Conservation (phyloP, 2,888 invertebrate genomes). For the Drosophila cognata region DNA sequence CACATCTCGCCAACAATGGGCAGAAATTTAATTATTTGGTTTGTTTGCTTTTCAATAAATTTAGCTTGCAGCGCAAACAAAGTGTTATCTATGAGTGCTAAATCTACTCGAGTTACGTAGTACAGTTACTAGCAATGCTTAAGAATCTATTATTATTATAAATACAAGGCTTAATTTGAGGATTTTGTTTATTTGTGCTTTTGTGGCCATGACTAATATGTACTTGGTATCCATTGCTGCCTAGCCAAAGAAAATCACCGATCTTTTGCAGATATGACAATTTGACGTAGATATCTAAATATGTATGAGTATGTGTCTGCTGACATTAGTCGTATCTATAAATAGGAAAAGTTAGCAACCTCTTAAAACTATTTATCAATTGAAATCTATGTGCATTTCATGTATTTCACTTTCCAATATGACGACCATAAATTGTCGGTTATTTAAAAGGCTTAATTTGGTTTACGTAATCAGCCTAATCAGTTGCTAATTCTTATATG, state of each 20-base stretch:
- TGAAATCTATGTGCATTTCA: not conserved
- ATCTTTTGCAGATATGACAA: constrained; percentile 29
- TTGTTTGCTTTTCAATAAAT: constrained; percentile 12
- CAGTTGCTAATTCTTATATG: constrained; percentile 3
- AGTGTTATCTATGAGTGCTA: constrained; percentile 36
- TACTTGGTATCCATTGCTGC: constrained; percentile 6
- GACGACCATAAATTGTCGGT: constrained; percentile 2
- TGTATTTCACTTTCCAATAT: constrained; percentile 1
- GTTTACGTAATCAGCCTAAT: constrained; percentile 10
- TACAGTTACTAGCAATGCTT: constrained; percentile 9
- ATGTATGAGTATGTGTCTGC: not conserved
- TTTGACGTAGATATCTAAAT: constrained; percentile 16
- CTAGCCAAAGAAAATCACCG: constrained; percentile 18
- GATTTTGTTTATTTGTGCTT: constrained; percentile 19
- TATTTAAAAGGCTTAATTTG: not conserved
- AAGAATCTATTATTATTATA: constrained; percentile 29
- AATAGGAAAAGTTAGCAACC: constrained; percentile 11
- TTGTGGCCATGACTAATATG: constrained; percentile 37
- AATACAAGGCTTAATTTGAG: constrained; percentile 22
- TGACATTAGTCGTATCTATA: constrained; percentile 12
- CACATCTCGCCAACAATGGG: constrained; percentile 28
- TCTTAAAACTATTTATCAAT: constrained; percentile 20
- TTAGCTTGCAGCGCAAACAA: constrained; percentile 6
- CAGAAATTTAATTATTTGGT: constrained; percentile 6
- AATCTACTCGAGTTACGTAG: constrained; percentile 32